Percentiles rank a stretch among this genome's conserved stretches.
Evolutionary conservation across 2,113 vertebrate genomes (phyloP).

Genomic region (Colius striatus): DNA sequence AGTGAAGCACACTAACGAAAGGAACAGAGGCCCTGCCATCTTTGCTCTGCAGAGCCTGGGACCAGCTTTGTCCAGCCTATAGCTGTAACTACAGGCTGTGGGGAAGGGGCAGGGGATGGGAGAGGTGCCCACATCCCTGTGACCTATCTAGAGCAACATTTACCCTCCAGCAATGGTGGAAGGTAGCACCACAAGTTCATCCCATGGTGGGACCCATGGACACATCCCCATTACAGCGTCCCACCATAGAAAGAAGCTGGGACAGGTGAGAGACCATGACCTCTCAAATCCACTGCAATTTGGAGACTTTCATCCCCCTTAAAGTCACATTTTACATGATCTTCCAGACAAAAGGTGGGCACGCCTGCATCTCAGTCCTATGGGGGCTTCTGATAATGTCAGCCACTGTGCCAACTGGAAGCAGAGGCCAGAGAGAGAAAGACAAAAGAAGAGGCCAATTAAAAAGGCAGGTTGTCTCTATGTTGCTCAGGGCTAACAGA

Average conservation of each 20-base stretch:
- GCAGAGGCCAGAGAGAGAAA: background rate
- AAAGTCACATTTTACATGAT: background rate
- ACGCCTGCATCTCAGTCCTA: background rate
- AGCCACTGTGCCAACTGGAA: background rate
- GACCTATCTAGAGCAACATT: rapidly evolving
- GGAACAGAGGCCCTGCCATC: background rate
- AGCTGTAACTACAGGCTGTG: rapidly evolving
- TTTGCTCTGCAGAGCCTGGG: background rate
- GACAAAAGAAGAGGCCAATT: background rate
- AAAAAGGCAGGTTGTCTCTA: background rate
- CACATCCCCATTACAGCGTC: rapidly evolving
- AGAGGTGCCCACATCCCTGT: background rate
- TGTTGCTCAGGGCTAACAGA: constrained; percentile 20
- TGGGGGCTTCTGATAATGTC: rapidly evolving
- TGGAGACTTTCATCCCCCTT: background rate
- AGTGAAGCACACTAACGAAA: background rate
- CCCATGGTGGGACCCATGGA: rapidly evolving
- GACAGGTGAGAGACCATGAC: background rate
- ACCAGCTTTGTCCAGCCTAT: background rate
- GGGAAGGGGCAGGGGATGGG: background rate
- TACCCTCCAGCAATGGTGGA: background rate
- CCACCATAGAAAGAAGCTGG: background rate
- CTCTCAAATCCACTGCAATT: rapidly evolving
- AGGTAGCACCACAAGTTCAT: background rate
- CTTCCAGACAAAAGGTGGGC: background rate